phyloP scores from a whole-genome alignment of 2,113 vertebrate species.

The Psephotus haematonotus region DNA sequence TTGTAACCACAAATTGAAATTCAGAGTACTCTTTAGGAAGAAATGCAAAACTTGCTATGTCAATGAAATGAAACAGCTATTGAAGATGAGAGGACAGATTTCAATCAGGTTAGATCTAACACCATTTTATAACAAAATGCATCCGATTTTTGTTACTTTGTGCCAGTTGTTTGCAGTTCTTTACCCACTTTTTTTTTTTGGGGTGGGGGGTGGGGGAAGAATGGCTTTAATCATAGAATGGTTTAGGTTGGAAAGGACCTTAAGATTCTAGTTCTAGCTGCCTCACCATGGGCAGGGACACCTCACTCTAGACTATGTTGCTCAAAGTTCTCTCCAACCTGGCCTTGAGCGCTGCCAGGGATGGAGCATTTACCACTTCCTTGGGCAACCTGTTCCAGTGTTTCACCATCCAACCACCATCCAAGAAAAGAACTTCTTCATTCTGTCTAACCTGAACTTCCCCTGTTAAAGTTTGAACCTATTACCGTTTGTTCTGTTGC shows the following conservation, averaged over 20 bases:
- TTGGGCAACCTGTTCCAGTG: background rate
- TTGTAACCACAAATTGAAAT: no score
- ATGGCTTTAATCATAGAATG: background rate
- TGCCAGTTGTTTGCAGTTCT: background rate
- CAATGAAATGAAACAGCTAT: fast-evolving
- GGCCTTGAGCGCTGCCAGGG: no score
- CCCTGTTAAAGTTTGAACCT: background rate
- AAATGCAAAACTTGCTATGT: background rate
- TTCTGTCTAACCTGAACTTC: background rate
- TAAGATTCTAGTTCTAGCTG: background rate
- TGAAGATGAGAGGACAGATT: background rate
- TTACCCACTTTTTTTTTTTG: background rate
- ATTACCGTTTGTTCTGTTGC: background rate
- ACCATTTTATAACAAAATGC: background rate
- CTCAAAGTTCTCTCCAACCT: no score
- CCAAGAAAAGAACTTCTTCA: background rate
- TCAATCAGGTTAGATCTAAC: background rate
- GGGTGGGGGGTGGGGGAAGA: background rate
- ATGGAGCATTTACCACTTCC: no score
- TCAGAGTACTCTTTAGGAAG: background rate
- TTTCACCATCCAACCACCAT: background rate
- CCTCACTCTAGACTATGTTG: no score
- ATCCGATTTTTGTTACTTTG: background rate
- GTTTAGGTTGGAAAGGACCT: background rate
- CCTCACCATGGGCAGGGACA: background rate